Conservation (phyloP, 2,797 vertebrate species). For the Anisognathus igniventris region DNA sequence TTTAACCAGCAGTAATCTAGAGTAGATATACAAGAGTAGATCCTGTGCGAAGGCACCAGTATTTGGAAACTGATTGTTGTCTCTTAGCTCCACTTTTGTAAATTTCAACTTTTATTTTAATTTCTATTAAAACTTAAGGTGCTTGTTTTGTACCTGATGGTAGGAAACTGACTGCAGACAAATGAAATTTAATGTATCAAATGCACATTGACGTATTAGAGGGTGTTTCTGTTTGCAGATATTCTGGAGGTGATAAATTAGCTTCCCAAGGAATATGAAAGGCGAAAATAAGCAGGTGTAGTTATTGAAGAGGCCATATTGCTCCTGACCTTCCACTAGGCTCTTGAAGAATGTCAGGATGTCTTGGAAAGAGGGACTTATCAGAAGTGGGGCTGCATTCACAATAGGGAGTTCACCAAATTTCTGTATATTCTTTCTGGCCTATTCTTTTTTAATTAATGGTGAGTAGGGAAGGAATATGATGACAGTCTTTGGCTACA, state of each 20-base stretch:
- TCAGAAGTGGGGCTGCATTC: not conserved
- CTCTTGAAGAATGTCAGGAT: not conserved
- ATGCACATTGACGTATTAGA: not conserved
- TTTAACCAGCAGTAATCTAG: not conserved
- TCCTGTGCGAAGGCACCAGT: not conserved
- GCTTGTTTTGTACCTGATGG: not conserved
- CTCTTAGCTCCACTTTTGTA: not conserved
- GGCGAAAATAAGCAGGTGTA: not conserved
- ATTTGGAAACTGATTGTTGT: not conserved
- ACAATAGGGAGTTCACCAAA: not conserved
- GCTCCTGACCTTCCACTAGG: not conserved
- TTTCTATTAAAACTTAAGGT: not conserved
- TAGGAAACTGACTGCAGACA: not conserved
- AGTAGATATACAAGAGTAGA: not conserved
- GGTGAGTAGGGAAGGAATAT: not conserved
- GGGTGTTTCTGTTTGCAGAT: not conserved
- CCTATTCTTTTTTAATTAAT: not conserved
- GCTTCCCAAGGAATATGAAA: not conserved
- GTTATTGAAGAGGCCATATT: not conserved
- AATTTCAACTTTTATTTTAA: not conserved
- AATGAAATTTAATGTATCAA: not conserved
- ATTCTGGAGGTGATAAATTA: not conserved
- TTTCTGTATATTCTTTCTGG: not conserved
- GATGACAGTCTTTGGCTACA: not conserved
- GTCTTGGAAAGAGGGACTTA: not conserved